Conservation (phyloP, 2,113 vertebrate species). For the Phoxinus phoxinus region DNA sequence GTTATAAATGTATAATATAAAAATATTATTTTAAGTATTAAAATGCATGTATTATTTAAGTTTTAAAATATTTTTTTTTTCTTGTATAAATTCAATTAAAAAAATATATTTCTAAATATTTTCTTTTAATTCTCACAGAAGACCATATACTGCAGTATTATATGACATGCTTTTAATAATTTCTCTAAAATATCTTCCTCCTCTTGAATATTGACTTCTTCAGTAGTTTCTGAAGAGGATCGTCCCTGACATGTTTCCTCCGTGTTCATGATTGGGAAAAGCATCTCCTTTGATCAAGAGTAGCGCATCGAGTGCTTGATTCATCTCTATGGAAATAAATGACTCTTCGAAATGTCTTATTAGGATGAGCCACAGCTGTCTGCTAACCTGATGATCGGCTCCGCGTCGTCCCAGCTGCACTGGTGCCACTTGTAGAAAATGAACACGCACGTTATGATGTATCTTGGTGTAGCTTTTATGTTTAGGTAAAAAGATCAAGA, state of each 20-base stretch:
- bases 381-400: slow-evolving; percentile 15
- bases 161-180: not conserved
- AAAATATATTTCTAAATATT: too few species aligned
- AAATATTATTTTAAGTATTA: not conserved
- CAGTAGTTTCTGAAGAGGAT: not conserved
- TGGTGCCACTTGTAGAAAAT: not conserved
- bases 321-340: slow-evolving; percentile 39
- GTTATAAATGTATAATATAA: not conserved
- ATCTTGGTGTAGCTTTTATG: not conserved
- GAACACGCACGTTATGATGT: not conserved
- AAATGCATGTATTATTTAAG: not conserved
- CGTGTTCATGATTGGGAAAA: not conserved
- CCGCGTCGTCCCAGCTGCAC: not conserved
- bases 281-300: slow-evolving; percentile 13
- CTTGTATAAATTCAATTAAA: too few species aligned
- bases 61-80: too few species aligned
- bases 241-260: not conserved
- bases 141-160: not conserved
- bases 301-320: not conserved
- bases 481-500: not conserved
- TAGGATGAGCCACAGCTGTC: slow-evolving; percentile 32
- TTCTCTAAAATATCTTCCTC: not conserved
- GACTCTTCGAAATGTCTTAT: slow-evolving; percentile 16
- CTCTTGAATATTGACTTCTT: not conserved
- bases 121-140: too few species aligned